Evolutionary conservation across 1,140 invertebrate species (phyloP), one percentile per base, ranked within the genome.

Genomic region (Cydia pomonella): DNA sequence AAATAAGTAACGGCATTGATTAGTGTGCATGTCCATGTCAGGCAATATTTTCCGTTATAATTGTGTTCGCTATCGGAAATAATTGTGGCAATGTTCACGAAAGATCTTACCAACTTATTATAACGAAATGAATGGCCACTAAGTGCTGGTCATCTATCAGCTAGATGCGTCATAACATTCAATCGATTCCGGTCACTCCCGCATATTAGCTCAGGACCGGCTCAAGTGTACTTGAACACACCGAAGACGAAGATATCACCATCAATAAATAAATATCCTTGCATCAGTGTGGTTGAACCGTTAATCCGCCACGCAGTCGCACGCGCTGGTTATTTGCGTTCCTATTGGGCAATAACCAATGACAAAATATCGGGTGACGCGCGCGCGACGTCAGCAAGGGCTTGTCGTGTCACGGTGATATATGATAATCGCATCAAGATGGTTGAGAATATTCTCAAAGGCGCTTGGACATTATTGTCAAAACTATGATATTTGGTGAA

Each of bases 381-480:
- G 53, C 53, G 53, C 1, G 53, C 0, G 7, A 59, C 53, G 53
- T 59, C 53, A 59, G 53, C 53, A 59, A 59, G 21, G 53, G 53
- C 53, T 59, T 59, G 53, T 23, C 53, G 53, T 59, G 53, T 59
- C 53, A 12, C 53, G 53, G 53, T 59, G n/a, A 59, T 59, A 59
- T 23, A 59, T 59, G 53, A 59, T 59, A 59, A 12, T 12, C 21
- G 21, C 53, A 23, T 10, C 6, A 59, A 59, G 53, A 59, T 59
- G 21, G 18, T 59, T 50, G n/a, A 18, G n/a, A 59, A 59, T 23
- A 10, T 59, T 23, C 6, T 7, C 0, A 10, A 12, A 59, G 7
- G 9, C 21, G 53, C 0, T 59, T 59, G 21, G 53, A 23, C 53
- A n/a, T 2, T 10, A 59, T 0, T 10, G 18, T 3, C 6, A 6